Base-by-base conservation (phyloP, 2,888 invertebrate species). In the Napeogenes inachia region DNA sequence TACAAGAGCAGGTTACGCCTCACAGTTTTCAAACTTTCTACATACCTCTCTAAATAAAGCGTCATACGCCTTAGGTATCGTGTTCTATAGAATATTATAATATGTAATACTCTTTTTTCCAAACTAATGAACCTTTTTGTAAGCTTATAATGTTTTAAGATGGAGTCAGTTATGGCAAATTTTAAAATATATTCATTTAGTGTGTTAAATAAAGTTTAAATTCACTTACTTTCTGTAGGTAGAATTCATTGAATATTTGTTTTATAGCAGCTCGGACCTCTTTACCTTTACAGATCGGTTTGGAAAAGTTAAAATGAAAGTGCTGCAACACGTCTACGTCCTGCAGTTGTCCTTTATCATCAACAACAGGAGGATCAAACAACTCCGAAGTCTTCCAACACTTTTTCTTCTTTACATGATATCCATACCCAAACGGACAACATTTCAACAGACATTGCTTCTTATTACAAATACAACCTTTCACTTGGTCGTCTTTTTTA, bases 381-480 rank as follows among this genome's bases (percentile, higher is more conserved):
- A 61, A 60, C 10, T 66, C 71, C 0, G 61, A 56, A 2, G 70
- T 56, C 13, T 70, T 63, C 0, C 73, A 70, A 70, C 88, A 88
- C 0, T 0, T n/a, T n/a, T 65, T 78, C 2, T 38, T 54, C 0
- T 4, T 12, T 0, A 5, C n/a, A 10, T 76, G 32, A 54, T 78
- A 80, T 0, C 71, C 80, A n/a, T 68, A 66, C 0, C 84, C 85
- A 0, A 71, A 62, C 0, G 79, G 80, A 59, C 88, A 88, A 53
- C 88, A 88, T 64, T 87, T 88, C 4, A 74, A 64, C 0, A 80
- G 56, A 64, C 83, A 87, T 0, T 47, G 64, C 50, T 76, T 69
- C 46, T 81, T 80, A 10, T 63, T 65, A 59, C 81, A 82, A 2
- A 79, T 56, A 69, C 84, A 85, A 0, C 78, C 81, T 63, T 53